Conservation (phyloP, 2,797 vertebrate genomes). For the Octomys mimax region DNA sequence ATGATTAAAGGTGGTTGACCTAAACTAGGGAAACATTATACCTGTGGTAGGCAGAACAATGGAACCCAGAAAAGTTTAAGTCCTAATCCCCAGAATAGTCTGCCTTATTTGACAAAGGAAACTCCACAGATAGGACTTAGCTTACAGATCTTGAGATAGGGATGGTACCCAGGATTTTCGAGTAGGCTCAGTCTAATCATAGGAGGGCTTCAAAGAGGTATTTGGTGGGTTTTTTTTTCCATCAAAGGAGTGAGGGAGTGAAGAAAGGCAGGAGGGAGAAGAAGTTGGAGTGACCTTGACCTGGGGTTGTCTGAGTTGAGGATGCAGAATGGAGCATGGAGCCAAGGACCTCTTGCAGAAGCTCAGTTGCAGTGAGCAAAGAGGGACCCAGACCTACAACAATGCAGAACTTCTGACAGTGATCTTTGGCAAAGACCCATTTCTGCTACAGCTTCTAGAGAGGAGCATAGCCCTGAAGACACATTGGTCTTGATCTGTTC, state of each 20-base stretch:
- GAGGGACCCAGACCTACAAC: neutral
- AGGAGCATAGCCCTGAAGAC: neutral
- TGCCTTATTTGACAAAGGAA: neutral
- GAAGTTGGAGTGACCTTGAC: fast-evolving
- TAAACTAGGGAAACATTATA: neutral
- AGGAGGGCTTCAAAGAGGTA: neutral
- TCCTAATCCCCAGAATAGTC: neutral
- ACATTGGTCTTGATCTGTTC: neutral
- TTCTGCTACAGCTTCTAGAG: neutral
- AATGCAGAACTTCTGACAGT: neutral
- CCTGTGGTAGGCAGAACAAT: neutral
- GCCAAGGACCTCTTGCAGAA: neutral
- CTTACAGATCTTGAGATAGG: neutral
- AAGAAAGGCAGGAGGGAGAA: neutral
- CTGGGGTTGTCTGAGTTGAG: neutral
- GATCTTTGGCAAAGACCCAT: neutral
- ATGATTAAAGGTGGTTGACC: no score
- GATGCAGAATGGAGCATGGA: neutral
- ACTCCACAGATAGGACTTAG: neutral
- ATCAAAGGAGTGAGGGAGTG: neutral
- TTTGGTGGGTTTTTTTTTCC: neutral
- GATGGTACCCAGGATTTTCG: neutral
- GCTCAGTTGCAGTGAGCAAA: neutral
- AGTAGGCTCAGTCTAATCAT: neutral
- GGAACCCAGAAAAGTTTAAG: neutral